A percentile compares a stretch with the other conserved stretches of the same genome.
These are phyloP conservation scores for Pipra filicauda DNA, from an alignment of 2,113 vertebrate genomes.

Conservation along the genomic window DNA sequence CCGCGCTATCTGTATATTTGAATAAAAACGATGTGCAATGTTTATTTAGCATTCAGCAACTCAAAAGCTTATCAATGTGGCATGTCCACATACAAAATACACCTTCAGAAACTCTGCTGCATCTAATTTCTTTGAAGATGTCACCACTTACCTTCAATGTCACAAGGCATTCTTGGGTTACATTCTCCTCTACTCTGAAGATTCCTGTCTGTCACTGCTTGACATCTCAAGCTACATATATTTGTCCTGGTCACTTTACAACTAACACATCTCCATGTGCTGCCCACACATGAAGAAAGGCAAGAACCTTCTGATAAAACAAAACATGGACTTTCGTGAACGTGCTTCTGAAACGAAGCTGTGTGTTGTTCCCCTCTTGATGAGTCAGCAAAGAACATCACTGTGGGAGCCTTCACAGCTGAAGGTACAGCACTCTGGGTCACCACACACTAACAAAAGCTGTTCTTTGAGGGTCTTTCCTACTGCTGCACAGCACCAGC, in stretches of 20 bases:
- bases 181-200: background rate
- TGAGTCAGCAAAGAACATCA: background rate
- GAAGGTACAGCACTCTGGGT: accelerated
- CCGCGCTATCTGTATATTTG: background rate
- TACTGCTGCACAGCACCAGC: background rate
- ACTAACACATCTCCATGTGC: background rate
- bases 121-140: background rate
- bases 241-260: background rate
- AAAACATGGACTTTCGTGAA: background rate
- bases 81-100: background rate
- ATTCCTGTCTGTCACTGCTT: background rate
- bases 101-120: background rate
- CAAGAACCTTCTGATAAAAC: background rate
- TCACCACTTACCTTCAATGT: background rate
- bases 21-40: background rate
- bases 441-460: background rate
- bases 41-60: background rate
- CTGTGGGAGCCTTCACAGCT: background rate
- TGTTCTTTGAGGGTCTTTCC: background rate
- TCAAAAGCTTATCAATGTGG: background rate
- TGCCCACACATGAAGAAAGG: background rate
- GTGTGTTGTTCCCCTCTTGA: accelerated
- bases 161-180: background rate
- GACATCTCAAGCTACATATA: background rate
- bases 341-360: background rate